Conservation (phyloP, 2,888 invertebrate species). For the Drosophila rubida region DNA sequence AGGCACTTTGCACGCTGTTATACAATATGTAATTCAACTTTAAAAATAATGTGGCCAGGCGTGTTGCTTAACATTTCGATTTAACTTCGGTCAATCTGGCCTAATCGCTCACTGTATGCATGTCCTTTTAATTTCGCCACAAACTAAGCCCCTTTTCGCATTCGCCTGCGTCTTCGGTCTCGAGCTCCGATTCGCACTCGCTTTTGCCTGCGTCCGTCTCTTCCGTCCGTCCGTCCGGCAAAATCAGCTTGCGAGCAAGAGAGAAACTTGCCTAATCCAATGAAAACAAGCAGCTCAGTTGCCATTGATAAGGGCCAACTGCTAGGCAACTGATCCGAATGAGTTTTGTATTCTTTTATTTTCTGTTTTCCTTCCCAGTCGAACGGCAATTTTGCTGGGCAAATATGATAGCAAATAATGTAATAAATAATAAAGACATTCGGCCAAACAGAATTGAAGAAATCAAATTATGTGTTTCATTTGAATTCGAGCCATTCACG, state of each 20-base stretch:
- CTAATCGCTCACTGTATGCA: slow-evolving; percentile 28
- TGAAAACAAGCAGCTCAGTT: slow-evolving; percentile 72
- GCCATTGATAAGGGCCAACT: slow-evolving; percentile 60
- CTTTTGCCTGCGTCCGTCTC: not conserved
- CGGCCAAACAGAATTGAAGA: not conserved
- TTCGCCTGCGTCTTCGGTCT: slow-evolving; percentile 10
- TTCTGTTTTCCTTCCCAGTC: not conserved
- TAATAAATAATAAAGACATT: not conserved
- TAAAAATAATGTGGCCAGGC: not conserved
- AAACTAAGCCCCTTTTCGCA: slow-evolving; percentile 56
- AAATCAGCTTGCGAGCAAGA: slow-evolving; percentile 36
- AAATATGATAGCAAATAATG: slow-evolving; percentile 1
- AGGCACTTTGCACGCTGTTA: not conserved
- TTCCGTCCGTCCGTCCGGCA: slow-evolving; percentile 6
- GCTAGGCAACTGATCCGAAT: slow-evolving; percentile 51
- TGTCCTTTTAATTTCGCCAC: slow-evolving; percentile 59
- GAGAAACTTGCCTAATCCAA: slow-evolving; percentile 69
- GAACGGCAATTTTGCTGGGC: not conserved
- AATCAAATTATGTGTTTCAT: not conserved
- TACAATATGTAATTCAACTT: not conserved
- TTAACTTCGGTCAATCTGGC: slow-evolving; percentile 15
- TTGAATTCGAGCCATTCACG: not conserved
- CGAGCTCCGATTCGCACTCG: not conserved
- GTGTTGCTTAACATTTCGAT: slow-evolving; percentile 1
- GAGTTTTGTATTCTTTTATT: not conserved